phyloP scores from a whole-genome alignment of 2,797 vertebrate species.

The Pipistrellus pipistrellus region DNA sequence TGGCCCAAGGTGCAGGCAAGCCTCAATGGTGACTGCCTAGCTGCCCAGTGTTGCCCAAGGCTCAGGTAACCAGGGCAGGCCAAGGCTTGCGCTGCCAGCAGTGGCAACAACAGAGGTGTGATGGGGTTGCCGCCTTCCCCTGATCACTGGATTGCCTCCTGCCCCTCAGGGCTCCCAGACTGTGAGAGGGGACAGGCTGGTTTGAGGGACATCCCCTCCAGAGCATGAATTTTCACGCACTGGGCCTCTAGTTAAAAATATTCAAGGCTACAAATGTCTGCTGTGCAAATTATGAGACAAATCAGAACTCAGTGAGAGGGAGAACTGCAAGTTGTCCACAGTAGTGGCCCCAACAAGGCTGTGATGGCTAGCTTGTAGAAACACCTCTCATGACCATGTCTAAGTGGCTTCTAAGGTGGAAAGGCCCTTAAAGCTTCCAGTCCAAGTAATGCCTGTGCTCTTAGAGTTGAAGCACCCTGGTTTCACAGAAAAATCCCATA shows the following conservation, averaged over 20 bases:
- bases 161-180: too few relatives aligned
- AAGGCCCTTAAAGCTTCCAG: not conserved
- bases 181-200: too few relatives aligned
- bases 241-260: not conserved
- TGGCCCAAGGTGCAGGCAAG: too few relatives aligned
- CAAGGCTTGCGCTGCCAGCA: too few relatives aligned
- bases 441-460: not conserved
- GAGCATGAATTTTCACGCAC: too few relatives aligned
- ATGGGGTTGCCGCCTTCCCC: too few relatives aligned
- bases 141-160: too few relatives aligned
- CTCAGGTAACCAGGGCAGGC: too few relatives aligned
- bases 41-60: too few relatives aligned
- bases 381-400: not conserved
- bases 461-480: not conserved
- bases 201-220: too few relatives aligned
- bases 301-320: not conserved
- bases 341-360: not conserved
- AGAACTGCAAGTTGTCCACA: not conserved
- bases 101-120: too few relatives aligned
- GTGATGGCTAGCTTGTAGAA: not conserved
- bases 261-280: not conserved
- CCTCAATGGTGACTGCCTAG: too few relatives aligned
- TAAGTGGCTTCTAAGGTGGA: not conserved
- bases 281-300: constrained; percentile 11
- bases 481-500: not conserved